Evolutionary conservation across 2,113 vertebrate species (phyloP), one percentile per base, ranked within the genome.

Genomic region (Procapra przewalskii): DNA sequence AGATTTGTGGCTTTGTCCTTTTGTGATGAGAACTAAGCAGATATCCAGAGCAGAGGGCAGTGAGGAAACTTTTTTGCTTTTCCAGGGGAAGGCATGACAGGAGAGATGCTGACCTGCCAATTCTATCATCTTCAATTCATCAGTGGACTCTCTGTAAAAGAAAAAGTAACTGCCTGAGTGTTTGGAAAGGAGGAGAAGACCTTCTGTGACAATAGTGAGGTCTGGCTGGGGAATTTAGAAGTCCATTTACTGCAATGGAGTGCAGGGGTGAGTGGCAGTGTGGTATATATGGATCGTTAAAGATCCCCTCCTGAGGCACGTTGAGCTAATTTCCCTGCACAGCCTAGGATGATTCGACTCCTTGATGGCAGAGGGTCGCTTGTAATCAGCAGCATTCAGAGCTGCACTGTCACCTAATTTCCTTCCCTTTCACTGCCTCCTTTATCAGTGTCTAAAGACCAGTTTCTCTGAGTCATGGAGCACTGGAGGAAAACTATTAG

Each of bases 351-450:
- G 48, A 48, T 79, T 52, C 33, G n/a, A 54, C 92, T 91, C 14
- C 33, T 54, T 75, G 31, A 92, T 93, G 89, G 40, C 36, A 48
- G 31, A 4, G 13, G 94, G 88, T 89, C 5, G 0, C 88, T 81
- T 48, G 95, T 81, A 97, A 95, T 92, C 0, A 1, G 91, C 67
- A 67, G 80, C n/a, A 95, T 96, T 96, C 96, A 95, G 60, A 82
- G 50, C 67, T 19, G 81, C 67, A 16, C 21, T 11, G 7, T 43
- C 93, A 7, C 71, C 91, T 95, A 2, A 59, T 92, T 88, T 92
- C 33, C 52, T 60, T 3, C 31, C 91, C 84, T 43, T 29, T 54
- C 23, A 8, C 7, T 62, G 77, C 48, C 59, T 54, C 15, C 2
- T 13, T 43, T 81, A 54, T 93, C 85, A 27, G 91, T 40, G 31